Evolutionary conservation across 2,113 vertebrate genomes (phyloP).

Genomic region (Pseudopipra pipra): DNA sequence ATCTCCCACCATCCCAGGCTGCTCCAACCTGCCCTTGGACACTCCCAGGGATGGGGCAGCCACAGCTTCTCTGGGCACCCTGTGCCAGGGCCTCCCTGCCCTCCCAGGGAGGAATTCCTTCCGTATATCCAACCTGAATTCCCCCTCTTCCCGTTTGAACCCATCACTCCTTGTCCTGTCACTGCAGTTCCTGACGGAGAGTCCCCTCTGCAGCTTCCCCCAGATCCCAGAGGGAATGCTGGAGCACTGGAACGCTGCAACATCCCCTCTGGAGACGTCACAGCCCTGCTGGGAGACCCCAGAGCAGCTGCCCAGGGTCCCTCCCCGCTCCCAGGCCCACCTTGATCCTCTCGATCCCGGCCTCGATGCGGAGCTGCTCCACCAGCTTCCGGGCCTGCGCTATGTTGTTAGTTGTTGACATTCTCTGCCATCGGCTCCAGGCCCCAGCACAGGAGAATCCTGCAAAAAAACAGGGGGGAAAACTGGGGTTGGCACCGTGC

Average conservation of each 20-base stretch:
- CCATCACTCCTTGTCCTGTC: too few species aligned
- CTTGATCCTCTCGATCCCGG: conserved; percentile 93
- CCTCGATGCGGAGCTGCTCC: conserved; percentile 95
- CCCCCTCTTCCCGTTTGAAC: background rate
- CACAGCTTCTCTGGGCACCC: background rate
- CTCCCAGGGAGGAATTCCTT: background rate
- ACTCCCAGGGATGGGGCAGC: background rate
- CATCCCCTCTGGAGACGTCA: background rate
- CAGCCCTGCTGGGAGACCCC: background rate
- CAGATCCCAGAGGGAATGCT: too few species aligned
- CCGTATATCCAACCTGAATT: background rate
- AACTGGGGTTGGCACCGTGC: accelerated
- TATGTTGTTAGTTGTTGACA: conserved; percentile 95
- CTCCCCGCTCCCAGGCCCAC: conserved; percentile 2
- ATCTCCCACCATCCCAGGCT: background rate
- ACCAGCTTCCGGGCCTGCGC: conserved; percentile 95
- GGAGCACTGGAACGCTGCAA: accelerated
- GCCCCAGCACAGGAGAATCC: conserved; percentile 37
- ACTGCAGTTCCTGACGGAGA: too few species aligned
- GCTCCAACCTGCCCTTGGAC: background rate
- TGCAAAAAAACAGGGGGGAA: background rate
- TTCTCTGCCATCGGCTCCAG: conserved; percentile 80
- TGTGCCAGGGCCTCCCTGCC: background rate
- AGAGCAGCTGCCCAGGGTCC: background rate
- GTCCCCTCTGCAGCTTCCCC: background rate